Base-by-base conservation (phyloP, 2,113 vertebrate species). In the Speoplatyrhinus poulsoni region DNA sequence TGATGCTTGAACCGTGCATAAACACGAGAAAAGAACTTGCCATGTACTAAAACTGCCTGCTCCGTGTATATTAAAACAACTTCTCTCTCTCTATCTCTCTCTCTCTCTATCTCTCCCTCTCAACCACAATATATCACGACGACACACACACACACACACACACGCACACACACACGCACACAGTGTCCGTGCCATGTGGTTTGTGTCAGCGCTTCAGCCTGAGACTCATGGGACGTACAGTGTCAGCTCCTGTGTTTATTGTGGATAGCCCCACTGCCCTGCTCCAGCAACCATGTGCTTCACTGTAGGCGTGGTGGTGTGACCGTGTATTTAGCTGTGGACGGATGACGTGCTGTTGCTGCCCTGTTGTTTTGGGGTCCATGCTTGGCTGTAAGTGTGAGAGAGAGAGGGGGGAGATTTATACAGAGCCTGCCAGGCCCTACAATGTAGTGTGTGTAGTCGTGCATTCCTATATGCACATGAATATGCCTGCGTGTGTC, bases 181-280 rank as follows among this genome's bases (percentile, higher is more conserved):
- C n/a, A 8, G 7, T 32, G 46, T n/a, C 62, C 46, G 57, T 60
- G 11, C 26, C 33, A 36, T 47, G 70, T 48, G 74, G 71, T 67
- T 3, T 17, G 57, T 52, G 49, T 67, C 15, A 57, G 15, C 69
- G 66, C 55, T 77, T 82, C 32, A n/a, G 52, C 69, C 12, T 76
- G 73, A 11, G 63, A 50, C 67, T 64, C 50, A 13, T 12, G 58
- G 46, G 65, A 66, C 49, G 61, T 19, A 19, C 26, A 26, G 26
- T 26, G 26, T 67, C 58, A 56, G 60, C 52, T 73, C 58, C 33
- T 13, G 65, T 76, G 76, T 70, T 70, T 76, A 63, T 64, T 76
- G 76, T 72, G 16, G 13, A 62, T 46, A 57, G n/a, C 67, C 17
- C 17, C 49, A 70, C 67, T 33, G 62, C 65, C 41, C 59, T 57